Evolutionary conservation across 2,888 invertebrate genomes (phyloP), one percentile per base, ranked within the genome.

Genomic region (Drosophila hamatofila): DNA sequence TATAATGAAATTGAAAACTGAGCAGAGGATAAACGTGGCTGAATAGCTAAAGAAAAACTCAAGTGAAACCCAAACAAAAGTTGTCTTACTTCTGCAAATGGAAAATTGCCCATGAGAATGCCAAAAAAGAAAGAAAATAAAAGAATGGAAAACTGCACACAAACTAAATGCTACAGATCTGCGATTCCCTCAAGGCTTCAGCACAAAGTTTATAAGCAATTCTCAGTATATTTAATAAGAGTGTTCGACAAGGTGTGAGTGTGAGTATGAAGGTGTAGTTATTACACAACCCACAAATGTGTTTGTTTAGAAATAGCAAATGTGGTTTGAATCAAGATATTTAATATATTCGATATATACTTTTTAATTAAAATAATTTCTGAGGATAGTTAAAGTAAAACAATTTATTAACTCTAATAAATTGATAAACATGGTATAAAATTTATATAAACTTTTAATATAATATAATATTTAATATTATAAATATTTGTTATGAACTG

Each of bases 1-100:
- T 74, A 75, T 84, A 78, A 84, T 80, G 76, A 81, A 78, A 82
- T 84, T 85, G 84, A 87, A 87, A 87, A 78, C 75, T 67, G 70
- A 83, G 67, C 70, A 57, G 56, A 63, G 49, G 73, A 64, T 68
- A 48, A 71, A 72, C 72, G 58, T 72, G 64, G 54, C 49, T 63
- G 60, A 52, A 42, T 52, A 48, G 77, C 70, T 66, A 69, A 58
- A 46, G 77, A 48, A 48, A 54, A 70, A 71, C 69, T 80, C 69
- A 81, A 76, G 79, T 76, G 74, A 78, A 81, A 75, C 65, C 68
- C 75, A 71, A 74, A 58, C 67, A 69, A 72, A 80, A 80, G 66
- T 72, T 75, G 57, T 65, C 71, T 27, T 49, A 52, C 30, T 49
- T 49, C 48, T 37, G 59, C 51, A 42, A 56, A 64, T 58, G 61